phyloP scores from a whole-genome alignment of 2,888 invertebrate genomes.

The Lithophane semibrunnea region DNA sequence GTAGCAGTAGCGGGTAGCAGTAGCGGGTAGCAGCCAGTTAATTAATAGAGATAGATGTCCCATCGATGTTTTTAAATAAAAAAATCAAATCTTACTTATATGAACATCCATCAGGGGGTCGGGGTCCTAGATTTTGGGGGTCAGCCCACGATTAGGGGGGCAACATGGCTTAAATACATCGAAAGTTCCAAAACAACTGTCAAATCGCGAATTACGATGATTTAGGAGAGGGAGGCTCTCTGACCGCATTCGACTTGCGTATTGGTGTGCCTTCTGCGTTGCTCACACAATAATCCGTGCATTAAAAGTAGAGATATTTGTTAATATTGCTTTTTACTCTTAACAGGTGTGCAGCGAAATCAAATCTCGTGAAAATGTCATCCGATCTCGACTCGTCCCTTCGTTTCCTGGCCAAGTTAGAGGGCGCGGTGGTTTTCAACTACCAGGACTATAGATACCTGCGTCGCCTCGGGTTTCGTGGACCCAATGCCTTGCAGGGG shows the following conservation, averaged over 20 bases:
- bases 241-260: not conserved
- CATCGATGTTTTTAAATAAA: not conserved
- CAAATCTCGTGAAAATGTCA: constrained; percentile 12
- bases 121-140: not conserved
- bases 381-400: constrained; percentile 12
- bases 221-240: not conserved
- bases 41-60: not conserved
- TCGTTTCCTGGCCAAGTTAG: constrained; percentile 9
- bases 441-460: not conserved
- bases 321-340: not conserved
- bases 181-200: not conserved
- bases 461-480: not conserved
- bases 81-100: not conserved
- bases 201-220: not conserved
- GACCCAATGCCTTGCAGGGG: not conserved
- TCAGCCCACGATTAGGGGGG: not conserved
- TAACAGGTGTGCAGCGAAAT: constrained; percentile 2
- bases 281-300: not conserved
- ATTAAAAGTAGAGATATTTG: not conserved
- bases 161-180: not conserved
- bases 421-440: not conserved
- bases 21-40: too few relatives aligned
- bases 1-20: too few relatives aligned
- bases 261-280: not conserved
- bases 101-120: not conserved